These are phyloP conservation scores for Mycetomoellerius zeteki DNA, from an alignment of 1,140 invertebrate species.

Conservation along the genomic window DNA sequence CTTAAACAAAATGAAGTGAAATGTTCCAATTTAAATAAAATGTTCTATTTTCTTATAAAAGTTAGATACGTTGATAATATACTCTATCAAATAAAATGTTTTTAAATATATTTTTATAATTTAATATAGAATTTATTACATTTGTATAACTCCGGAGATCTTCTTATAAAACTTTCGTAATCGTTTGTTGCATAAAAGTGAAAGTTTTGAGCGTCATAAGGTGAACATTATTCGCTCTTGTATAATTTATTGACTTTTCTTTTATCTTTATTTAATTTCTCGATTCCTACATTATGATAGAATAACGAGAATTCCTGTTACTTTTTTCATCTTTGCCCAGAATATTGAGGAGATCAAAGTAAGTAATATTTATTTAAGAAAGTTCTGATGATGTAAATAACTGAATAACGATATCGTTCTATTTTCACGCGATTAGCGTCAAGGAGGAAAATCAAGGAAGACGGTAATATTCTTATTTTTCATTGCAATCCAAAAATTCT, in stretches of 20 bases:
- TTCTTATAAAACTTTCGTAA: slow-evolving; percentile 11
- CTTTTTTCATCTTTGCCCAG: slow-evolving; percentile 21
- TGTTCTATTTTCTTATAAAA: not conserved
- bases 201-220: not conserved
- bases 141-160: not conserved
- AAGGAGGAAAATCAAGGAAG: not conserved
- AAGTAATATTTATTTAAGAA: slow-evolving; percentile 34
- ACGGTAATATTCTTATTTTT: slow-evolving; percentile 7
- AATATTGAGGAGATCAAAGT: slow-evolving; percentile 42
- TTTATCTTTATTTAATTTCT: slow-evolving; percentile 15
- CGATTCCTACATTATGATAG: not conserved
- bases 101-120: not conserved
- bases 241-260: slow-evolving; percentile 17
- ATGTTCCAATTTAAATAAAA: too few species aligned
- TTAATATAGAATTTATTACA: not conserved
- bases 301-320: not conserved
- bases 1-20: too few species aligned
- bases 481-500: not conserved
- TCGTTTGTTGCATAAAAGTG: not conserved
- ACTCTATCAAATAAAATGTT: not conserved
- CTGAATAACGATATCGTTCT: not conserved
- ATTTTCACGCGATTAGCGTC: slow-evolving; percentile 13
- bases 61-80: not conserved
- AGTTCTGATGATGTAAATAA: not conserved
- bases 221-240: not conserved